Percentiles rank a stretch among this genome's conserved stretches.
Evolutionary conservation across 1,140 invertebrate species (phyloP).

Genomic region (Heliconius eleuchia): DNA sequence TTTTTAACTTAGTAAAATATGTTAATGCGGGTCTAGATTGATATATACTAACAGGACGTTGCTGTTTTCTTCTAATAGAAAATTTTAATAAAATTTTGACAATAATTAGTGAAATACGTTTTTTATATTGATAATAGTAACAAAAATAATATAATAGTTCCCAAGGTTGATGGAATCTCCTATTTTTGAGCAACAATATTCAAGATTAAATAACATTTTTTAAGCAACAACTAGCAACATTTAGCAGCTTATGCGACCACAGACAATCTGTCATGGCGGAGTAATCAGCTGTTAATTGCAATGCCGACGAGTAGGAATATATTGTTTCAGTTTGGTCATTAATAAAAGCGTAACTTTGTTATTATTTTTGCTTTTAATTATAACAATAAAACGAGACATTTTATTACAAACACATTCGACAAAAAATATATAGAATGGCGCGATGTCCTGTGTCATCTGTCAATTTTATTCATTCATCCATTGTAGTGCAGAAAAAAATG

Average conservation of each 20-base stretch:
- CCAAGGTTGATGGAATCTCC: background rate
- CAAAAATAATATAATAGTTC: background rate
- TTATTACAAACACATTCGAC: conserved; percentile 41
- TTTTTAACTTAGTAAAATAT: too few species aligned
- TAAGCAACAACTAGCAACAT: background rate
- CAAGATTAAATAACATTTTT: background rate
- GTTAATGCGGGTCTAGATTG: too few species aligned
- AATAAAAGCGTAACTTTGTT: conserved; percentile 40
- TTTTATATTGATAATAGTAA: background rate
- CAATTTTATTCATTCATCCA: conserved; percentile 79
- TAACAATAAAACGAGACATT: conserved; percentile 41
- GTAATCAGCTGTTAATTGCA: conserved; percentile 81
- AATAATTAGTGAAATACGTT: background rate
- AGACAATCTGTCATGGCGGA: conserved; percentile 72
- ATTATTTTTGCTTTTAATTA: conserved; percentile 41
- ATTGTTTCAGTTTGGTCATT: conserved; percentile 53
- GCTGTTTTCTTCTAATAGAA: background rate
- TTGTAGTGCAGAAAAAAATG: conserved; percentile 79
- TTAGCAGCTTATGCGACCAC: conserved; percentile 29
- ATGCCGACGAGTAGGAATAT: conserved; percentile 69
- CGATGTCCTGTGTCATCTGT: conserved; percentile 77
- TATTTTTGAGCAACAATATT: background rate
- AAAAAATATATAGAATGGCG: conserved; percentile 66
- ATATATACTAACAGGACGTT: too few species aligned
- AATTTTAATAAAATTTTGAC: background rate